phyloP scores from a whole-genome alignment of 2,888 invertebrate genomes.

The Dione juno region DNA sequence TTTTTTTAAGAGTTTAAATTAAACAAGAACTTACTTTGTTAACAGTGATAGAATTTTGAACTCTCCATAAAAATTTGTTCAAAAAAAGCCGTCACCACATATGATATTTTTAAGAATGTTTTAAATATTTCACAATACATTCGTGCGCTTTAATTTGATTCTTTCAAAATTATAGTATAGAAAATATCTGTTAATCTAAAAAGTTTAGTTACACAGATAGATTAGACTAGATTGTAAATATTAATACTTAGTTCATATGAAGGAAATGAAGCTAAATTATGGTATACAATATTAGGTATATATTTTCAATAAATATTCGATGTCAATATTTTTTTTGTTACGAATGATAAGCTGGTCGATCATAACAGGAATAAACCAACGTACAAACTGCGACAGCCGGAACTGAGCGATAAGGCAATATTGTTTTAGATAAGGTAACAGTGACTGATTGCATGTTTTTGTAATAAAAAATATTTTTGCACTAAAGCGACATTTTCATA shows the following conservation, averaged over 20 bases:
- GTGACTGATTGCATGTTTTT: slow-evolving; percentile 15
- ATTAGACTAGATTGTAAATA: neutral
- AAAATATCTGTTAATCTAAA: no score
- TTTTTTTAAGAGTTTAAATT: no score
- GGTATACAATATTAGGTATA: neutral
- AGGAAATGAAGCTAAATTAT: neutral
- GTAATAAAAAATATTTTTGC: slow-evolving; percentile 29
- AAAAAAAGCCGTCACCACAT: no score
- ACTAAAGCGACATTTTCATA: slow-evolving; percentile 44
- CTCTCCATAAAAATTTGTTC: no score
- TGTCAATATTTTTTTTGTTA: neutral
- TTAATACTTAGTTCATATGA: neutral
- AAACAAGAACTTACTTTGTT: no score
- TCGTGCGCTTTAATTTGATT: no score
- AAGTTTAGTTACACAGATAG: neutral
- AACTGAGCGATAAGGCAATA: slow-evolving; percentile 34
- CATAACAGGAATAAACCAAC: slow-evolving; percentile 52
- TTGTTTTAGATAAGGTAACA: slow-evolving; percentile 24
- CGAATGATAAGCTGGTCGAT: slow-evolving; percentile 49
- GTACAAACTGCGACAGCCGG: slow-evolving; percentile 51
- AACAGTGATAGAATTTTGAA: no score
- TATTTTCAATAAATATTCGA: neutral
- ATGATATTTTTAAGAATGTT: no score
- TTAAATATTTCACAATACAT: no score
- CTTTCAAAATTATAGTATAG: no score